phyloP scores from a whole-genome alignment of 1,140 invertebrate genomes.

The Cyclina sinensis region DNA sequence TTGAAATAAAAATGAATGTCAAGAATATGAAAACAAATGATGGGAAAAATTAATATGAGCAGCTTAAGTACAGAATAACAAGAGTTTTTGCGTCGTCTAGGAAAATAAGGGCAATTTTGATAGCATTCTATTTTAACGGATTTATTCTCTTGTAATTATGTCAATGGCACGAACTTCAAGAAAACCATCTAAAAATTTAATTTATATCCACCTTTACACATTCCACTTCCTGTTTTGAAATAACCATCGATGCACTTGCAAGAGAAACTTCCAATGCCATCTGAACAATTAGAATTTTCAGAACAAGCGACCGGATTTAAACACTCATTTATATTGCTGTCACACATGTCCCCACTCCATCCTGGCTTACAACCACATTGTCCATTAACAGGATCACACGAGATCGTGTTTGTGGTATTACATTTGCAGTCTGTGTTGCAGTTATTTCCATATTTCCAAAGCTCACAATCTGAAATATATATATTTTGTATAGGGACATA shows the following conservation, averaged over 20 bases:
- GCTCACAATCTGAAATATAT: not conserved
- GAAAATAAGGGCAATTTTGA: no score
- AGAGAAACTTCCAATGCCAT: not conserved
- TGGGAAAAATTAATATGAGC: no score
- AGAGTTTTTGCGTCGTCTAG: no score
- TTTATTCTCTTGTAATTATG: no score
- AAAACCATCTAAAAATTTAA: no score
- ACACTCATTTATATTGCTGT: not conserved
- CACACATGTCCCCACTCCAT: not conserved
- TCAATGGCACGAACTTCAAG: no score
- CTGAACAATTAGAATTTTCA: not conserved
- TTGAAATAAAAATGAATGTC: no score
- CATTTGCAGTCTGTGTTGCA: not conserved
- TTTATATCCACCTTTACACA: not conserved
- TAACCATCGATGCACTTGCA: not conserved
- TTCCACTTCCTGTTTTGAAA: not conserved
- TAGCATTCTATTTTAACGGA: no score
- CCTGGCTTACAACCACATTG: not conserved
- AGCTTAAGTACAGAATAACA: no score
- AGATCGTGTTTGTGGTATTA: not conserved
- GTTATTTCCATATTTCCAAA: not conserved
- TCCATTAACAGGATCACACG: not conserved
- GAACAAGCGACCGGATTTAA: not conserved
- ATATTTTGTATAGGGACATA: no score
- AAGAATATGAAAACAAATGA: no score